Conservation (phyloP, 1,140 invertebrate genomes). For the Trachymyrmex cornetzi region DNA sequence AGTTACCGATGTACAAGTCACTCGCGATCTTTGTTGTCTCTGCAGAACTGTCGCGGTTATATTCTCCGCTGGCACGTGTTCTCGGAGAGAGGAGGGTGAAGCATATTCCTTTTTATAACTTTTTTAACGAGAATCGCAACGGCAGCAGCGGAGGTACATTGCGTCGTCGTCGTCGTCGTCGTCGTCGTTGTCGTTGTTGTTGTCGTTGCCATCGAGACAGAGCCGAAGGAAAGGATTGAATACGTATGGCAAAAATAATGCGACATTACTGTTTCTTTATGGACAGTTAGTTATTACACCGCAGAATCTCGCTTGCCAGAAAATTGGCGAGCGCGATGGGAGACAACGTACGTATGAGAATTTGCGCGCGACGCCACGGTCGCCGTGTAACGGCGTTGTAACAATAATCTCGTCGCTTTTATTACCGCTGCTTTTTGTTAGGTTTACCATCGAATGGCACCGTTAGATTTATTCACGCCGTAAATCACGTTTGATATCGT, state of each 20-base stretch:
- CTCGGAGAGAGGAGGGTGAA: background rate
- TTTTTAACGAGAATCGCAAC: conserved; percentile 25
- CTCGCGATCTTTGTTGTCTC: background rate
- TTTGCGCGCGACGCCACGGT: background rate
- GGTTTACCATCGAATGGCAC: conserved; percentile 33
- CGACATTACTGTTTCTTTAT: conserved; percentile 32
- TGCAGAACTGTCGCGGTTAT: background rate
- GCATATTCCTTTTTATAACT: conserved; percentile 11
- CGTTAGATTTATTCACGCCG: conserved; percentile 39
- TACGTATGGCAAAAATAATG: conserved; percentile 34
- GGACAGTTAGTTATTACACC: conserved; percentile 57
- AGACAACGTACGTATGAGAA: conserved; percentile 48
- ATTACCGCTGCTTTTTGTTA: conserved; percentile 53
- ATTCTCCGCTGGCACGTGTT: conserved; percentile 22
- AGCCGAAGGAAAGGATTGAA: conserved; percentile 36
- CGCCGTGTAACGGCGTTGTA: conserved; percentile 36
- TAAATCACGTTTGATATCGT: conserved; percentile 54
- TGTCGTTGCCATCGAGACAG: background rate
- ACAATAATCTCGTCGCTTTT: conserved; percentile 60
- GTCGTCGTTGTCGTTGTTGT: background rate
- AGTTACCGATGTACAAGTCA: background rate
- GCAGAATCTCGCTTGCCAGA: background rate
- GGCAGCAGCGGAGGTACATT: too few relatives aligned
- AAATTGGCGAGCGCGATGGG: conserved; percentile 35
- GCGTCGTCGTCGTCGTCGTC: background rate